Evolutionary conservation across 2,888 invertebrate species (phyloP).

Genomic region (Hyposoter didymator): DNA sequence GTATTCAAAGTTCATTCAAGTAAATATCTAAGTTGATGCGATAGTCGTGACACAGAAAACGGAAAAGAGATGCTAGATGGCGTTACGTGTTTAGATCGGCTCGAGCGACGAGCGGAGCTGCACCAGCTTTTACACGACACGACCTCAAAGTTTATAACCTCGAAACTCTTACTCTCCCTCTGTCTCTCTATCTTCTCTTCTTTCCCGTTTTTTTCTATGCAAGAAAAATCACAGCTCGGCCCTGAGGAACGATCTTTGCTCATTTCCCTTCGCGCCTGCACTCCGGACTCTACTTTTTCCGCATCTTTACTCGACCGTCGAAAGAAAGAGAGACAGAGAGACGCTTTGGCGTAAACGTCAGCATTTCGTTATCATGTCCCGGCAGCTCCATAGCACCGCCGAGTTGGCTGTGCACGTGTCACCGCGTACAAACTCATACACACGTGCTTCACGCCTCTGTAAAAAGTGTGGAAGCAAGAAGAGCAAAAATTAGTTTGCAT

Average conservation of each 20-base stretch:
- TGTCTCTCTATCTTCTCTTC: constrained; percentile 35
- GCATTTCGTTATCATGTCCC: constrained; percentile 65
- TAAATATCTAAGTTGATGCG: constrained; percentile 32
- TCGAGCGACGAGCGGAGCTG: constrained; percentile 39
- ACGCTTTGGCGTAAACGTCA: constrained; percentile 66
- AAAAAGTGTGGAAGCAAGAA: constrained; percentile 54
- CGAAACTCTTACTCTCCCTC: constrained; percentile 37
- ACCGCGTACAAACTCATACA: background rate
- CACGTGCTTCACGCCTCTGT: constrained; percentile 28
- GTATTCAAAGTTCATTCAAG: constrained; percentile 27
- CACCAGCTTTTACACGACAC: constrained; percentile 44
- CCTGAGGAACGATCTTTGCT: constrained; percentile 33
- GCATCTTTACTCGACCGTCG: constrained; percentile 48
- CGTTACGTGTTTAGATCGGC: constrained; percentile 42
- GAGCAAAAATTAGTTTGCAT: constrained; percentile 60
- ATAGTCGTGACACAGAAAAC: constrained; percentile 2
- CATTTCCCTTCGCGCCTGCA: background rate
- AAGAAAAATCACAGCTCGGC: constrained; percentile 46
- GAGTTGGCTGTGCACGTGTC: background rate
- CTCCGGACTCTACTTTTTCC: constrained; percentile 16
- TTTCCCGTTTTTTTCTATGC: background rate
- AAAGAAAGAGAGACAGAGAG: constrained; percentile 31
- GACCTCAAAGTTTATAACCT: constrained; percentile 57
- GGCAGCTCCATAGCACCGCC: constrained; percentile 35
- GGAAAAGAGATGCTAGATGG: background rate